Evolutionary conservation across 2,113 vertebrate genomes (phyloP), one percentile per base, ranked within the genome.

Genomic region (Sakesphorus luctuosus): DNA sequence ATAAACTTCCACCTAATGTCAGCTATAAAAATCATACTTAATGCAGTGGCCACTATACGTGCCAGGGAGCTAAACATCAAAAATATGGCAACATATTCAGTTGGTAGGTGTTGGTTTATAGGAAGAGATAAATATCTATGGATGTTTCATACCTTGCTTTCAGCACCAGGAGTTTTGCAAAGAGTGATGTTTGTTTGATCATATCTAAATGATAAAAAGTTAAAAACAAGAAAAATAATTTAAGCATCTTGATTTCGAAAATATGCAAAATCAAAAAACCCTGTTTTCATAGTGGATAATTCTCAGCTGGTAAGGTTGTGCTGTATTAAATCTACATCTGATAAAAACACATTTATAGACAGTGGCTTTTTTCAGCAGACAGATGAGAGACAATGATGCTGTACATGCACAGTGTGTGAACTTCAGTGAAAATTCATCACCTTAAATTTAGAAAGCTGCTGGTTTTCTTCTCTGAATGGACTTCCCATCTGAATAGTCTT

Each of bases 1-100:
- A 76, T 55, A 85, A 84, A 76, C 86, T 96, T 95, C 90, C 53
- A 90, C 81, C 68, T 86, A 43, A 91, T 61, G 72, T 63, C 53
- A 75, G n/a, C 78, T 86, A 11, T 79, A 87, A 93, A 94, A 90
- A 29, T 77, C 38, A 50, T 33, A 55, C n/a, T 72, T 91, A 67
- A 52, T 11, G 7, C 55, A 65, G 50, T 50, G 74, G 59, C 44
- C 69, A 62, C 49, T 52, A 5, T 44, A 62, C 9, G 4, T 71
- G 80, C 29, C 84, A 68, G 71, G 19, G 40, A 90, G 38, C n/a
- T 84, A 80, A 83, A 62, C 31, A n/a, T 74, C 65, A 50, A 75
- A 93, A 83, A 81, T 72, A 79, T 23, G 33, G 28, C 43, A 25
- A 26, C 33, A 5, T 47, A 26, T 78, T 83, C 43, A 33, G 16